These are phyloP conservation scores for Heliconius hewitsoni DNA, from an alignment of 1,140 invertebrate species.

Conservation along the genomic window DNA sequence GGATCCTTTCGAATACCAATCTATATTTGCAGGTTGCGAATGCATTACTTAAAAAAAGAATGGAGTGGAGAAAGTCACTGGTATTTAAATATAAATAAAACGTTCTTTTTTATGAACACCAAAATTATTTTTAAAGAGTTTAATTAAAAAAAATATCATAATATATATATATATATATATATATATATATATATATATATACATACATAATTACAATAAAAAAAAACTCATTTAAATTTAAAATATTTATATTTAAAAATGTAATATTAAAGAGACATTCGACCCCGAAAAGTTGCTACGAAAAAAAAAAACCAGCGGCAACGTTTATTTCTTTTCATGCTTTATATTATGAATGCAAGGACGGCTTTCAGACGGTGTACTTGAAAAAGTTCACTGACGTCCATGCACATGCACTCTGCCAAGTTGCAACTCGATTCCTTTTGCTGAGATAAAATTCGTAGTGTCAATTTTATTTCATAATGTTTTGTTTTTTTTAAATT, in stretches of 20 bases:
- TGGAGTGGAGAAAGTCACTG: too few relatives aligned
- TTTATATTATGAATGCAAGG: constrained; percentile 35
- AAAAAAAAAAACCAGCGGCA: background rate
- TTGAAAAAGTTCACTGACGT: constrained; percentile 37
- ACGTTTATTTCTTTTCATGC: constrained; percentile 28
- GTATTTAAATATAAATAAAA: too few relatives aligned
- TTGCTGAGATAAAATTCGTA: constrained; percentile 4
- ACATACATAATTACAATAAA: too few relatives aligned
- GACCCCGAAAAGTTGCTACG: background rate
- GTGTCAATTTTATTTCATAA: background rate
- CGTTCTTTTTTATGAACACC: too few relatives aligned
- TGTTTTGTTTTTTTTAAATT: too few relatives aligned
- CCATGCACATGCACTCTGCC: constrained; percentile 28
- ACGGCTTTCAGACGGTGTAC: constrained; percentile 35
- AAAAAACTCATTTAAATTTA: background rate
- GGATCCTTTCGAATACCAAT: background rate
- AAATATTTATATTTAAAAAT: background rate
- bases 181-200: too few relatives aligned
- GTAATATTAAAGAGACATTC: background rate
- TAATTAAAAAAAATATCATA: background rate
- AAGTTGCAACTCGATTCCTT: constrained; percentile 24
- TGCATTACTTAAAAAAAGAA: background rate
- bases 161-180: too few relatives aligned
- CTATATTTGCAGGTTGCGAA: background rate
- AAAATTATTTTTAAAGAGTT: background rate